phyloP scores from a whole-genome alignment of 2,888 invertebrate genomes.

The Hyposoter didymator region DNA sequence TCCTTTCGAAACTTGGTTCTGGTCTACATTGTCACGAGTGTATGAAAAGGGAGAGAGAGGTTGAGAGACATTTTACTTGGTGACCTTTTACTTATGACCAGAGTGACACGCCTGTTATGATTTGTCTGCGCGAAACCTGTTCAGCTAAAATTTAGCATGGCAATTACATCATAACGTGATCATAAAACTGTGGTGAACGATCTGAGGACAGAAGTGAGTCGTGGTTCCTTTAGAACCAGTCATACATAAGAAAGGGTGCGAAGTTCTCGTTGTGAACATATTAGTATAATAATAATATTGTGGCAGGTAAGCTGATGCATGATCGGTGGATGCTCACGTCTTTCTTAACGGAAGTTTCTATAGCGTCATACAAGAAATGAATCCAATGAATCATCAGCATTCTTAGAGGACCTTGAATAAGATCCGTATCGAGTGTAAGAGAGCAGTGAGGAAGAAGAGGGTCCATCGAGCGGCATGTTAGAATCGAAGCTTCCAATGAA shows the following conservation, averaged over 20 bases:
- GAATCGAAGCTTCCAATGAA: constrained; percentile 50
- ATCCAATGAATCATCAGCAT: constrained; percentile 55
- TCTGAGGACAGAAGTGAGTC: background rate
- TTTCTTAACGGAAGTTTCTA: constrained; percentile 10
- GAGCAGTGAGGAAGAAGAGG: constrained; percentile 4
- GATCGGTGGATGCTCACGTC: constrained; percentile 2
- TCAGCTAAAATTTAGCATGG: background rate
- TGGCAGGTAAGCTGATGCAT: constrained; percentile 30
- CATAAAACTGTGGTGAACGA: background rate
- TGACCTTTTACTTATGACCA: constrained; percentile 36
- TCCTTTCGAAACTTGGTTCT: constrained; percentile 22
- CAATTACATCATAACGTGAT: constrained; percentile 14
- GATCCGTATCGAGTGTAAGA: constrained; percentile 57
- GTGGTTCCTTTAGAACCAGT: background rate
- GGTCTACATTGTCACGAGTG: constrained; percentile 1
- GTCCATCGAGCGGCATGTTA: constrained; percentile 38
- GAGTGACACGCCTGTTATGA: background rate
- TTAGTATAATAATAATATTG: constrained; percentile 43
- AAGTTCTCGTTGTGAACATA: background rate
- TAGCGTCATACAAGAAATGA: constrained; percentile 25
- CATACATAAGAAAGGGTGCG: constrained; percentile 5
- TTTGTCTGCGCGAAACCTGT: background rate
- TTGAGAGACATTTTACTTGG: background rate
- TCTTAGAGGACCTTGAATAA: constrained; percentile 47
- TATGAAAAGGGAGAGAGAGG: background rate